Evolutionary conservation across 2,113 vertebrate species (phyloP), one percentile per base, ranked within the genome.

Genomic region (Gymnobelideus leadbeateri): DNA sequence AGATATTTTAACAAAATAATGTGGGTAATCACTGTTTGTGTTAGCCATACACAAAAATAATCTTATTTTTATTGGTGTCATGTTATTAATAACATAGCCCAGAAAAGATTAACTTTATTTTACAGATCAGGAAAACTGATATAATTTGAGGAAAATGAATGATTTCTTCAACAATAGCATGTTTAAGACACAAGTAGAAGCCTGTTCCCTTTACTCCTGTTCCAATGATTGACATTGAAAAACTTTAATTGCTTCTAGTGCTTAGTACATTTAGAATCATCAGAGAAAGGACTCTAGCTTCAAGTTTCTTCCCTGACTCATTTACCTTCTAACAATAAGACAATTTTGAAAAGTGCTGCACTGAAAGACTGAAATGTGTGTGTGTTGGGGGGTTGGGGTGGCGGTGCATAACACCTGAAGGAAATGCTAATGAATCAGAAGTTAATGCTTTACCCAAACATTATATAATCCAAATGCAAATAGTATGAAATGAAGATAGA

Each of bases 401-500:
- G n/a, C n/a, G 47, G 47, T 68, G 14, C 7, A 55, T n/a, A 95
- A 23, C 28, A 97, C 31, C 90, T 98, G 55, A n/a, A 97, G 93
- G 91, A 97, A 96, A 97, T 90, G 94, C 47, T 95, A 96, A 92
- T 92, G 92, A 94, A 93, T 91, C 0, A 0, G 51, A 52, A 93
- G 28, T 57, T 92, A 95, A 47, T 68, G 11, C 91, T 54, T 5
- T 0, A 0, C 91, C 24, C 50, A 37, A 24, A 91, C 89, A 28
- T 92, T 84, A 96, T 19, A 46, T 92, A 97, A 98, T 89, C 89
- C 93, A 96, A 97, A 97, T 94, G 51, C 94, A 98, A 98, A 97
- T 55, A 6, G 0, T 96, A 51, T 92, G 19, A 97, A 97, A 95
- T 95, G 21, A 97, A 98, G 92, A 94, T 0, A 96, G 94, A 94